phyloP scores from a whole-genome alignment of 2,888 invertebrate genomes.

The Lepeophtheirus nordmannii region DNA sequence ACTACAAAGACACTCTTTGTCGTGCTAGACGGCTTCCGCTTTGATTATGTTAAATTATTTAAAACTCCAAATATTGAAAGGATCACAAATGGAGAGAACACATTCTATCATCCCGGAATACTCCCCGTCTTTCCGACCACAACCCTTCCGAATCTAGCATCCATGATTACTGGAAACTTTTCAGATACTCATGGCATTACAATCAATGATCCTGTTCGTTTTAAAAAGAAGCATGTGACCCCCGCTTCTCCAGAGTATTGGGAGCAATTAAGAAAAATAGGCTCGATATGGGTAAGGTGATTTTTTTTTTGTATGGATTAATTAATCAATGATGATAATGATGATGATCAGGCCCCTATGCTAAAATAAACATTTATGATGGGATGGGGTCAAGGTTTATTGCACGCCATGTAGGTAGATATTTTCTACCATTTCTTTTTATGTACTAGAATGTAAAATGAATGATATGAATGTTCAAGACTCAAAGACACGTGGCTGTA shows the following conservation, averaged over 20 bases:
- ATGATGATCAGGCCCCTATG: no score
- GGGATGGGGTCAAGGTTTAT: no score
- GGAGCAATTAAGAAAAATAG: not conserved
- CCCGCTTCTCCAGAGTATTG: not conserved
- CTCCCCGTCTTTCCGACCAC: not conserved
- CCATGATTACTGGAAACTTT: not conserved
- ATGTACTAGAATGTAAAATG: no score
- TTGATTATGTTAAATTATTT: not conserved
- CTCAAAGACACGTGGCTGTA: no score
- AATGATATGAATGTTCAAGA: no score
- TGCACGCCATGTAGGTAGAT: no score
- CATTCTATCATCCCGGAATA: not conserved
- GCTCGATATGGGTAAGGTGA: not conserved
- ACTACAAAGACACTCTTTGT: not conserved
- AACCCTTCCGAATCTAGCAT: not conserved
- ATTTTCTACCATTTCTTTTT: no score
- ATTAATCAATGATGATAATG: no score
- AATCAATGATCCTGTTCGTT: not conserved
- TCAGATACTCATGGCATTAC: not conserved
- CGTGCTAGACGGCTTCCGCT: conserved; percentile 1
- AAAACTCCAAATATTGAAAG: not conserved
- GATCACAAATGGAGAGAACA: not conserved
- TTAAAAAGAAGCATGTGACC: not conserved
- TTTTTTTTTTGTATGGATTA: no score
- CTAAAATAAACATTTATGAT: no score